Base-by-base conservation (phyloP, 1,140 invertebrate genomes). In the Panagrolaimus sp. region DNA sequence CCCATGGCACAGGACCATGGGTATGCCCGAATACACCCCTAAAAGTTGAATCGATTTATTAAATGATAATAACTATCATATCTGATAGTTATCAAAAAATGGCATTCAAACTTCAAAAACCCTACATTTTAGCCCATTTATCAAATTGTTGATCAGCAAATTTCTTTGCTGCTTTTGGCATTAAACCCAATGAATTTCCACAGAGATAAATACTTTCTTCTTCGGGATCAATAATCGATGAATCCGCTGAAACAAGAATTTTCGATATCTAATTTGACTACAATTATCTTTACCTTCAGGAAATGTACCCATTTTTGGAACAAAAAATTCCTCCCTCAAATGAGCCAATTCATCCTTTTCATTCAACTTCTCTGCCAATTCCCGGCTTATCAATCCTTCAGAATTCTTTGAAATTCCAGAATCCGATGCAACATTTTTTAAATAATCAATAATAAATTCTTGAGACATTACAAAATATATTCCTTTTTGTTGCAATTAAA, bases 21-120 rank as follows among this genome's bases (percentile, higher is more conserved):
- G 70, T 68, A 70, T 86, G 86, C 32, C 86, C 85, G 65, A 84
- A 78, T 15, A 86, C 84, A 10, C 84, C 86, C 48, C 85, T 86
- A 62, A 73, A 58, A 58, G 28, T 48, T 15, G n/a, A n/a, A n/a
- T n/a, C n/a, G n/a, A n/a, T n/a, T n/a, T n/a, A n/a, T n/a, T n/a
- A n/a, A n/a, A 12, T 28, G 17, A 58, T 26, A 26, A 12, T n/a
- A n/a, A n/a, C n/a, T n/a, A n/a, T n/a, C n/a, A n/a, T n/a, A n/a
- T n/a, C n/a, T n/a, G n/a, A n/a, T n/a, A n/a, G n/a, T n/a, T n/a
- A n/a, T n/a, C n/a, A n/a, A n/a, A n/a, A n/a, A n/a, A n/a, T n/a
- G n/a, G n/a, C n/a, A n/a, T n/a, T n/a, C n/a, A n/a, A n/a, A n/a
- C n/a, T n/a, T n/a, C n/a, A 58, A 58, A 21, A 12, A 58, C 15